phyloP scores from a whole-genome alignment of 2,888 invertebrate genomes.

The Netelia fuscicornis region DNA sequence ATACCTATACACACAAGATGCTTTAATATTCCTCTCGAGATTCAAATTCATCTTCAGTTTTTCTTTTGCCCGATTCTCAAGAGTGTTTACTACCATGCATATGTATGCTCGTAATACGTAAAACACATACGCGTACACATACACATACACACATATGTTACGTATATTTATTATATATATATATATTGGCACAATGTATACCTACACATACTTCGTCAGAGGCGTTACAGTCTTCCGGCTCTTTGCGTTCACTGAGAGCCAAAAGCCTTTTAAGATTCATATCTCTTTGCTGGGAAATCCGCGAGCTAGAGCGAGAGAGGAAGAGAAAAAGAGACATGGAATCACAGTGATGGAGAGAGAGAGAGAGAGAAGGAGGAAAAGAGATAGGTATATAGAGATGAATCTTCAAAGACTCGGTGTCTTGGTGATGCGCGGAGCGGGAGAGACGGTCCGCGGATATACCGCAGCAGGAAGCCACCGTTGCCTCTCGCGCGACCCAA shows the following conservation, averaged over 20 bases:
- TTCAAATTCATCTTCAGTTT: conserved; percentile 50
- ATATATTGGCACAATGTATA: conserved; percentile 6
- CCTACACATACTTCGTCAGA: conserved; percentile 58
- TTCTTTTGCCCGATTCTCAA: conserved; percentile 44
- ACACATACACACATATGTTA: conserved; percentile 7
- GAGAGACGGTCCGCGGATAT: conserved; percentile 59
- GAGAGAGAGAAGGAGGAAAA: conserved; percentile 14
- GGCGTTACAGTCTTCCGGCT: conserved; percentile 68
- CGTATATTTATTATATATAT: conserved; percentile 28
- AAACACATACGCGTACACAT: conserved; percentile 9
- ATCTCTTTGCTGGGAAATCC: conserved; percentile 60
- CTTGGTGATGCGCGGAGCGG: conserved; percentile 51
- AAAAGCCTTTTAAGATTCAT: conserved; percentile 67
- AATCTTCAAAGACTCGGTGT: conserved; percentile 62
- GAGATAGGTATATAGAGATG: conserved; percentile 41
- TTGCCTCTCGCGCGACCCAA: conserved; percentile 56
- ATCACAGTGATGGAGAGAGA: background rate
- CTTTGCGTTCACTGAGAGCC: conserved; percentile 65
- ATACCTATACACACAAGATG: background rate
- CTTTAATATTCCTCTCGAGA: conserved; percentile 35
- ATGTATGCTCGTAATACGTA: conserved; percentile 28
- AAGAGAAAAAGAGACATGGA: background rate
- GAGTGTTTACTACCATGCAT: conserved; percentile 6
- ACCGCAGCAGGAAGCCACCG: conserved; percentile 64
- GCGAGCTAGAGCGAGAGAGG: conserved; percentile 41